phyloP scores from a whole-genome alignment of 2,797 vertebrate species.

The Danionella dracula region DNA sequence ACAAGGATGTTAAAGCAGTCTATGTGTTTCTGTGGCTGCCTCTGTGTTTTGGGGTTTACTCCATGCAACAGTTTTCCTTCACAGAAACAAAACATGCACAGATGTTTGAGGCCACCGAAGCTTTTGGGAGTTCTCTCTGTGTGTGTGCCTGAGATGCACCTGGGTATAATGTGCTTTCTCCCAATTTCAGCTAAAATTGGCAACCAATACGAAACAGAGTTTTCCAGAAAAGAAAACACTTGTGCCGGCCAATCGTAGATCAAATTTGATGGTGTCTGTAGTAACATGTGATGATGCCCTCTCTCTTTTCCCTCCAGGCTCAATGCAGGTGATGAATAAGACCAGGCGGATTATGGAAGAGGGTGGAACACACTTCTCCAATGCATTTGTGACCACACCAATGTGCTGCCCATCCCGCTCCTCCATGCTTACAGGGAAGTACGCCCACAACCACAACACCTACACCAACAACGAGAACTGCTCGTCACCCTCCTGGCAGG shows the following conservation, averaged over 20 bases:
- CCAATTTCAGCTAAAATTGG: too few relatives aligned
- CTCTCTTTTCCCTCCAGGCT: constrained; percentile 31
- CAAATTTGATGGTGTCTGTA: constrained; percentile 16
- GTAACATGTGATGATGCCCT: background rate
- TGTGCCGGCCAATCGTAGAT: constrained; percentile 13
- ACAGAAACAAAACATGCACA: too few relatives aligned
- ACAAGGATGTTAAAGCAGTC: too few relatives aligned
- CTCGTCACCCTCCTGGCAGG: constrained; percentile 92
- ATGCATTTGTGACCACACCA: constrained; percentile 83
- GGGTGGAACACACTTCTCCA: constrained; percentile 80
- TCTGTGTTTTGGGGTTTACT: too few relatives aligned
- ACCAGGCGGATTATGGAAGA: constrained; percentile 53
- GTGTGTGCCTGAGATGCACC: too few relatives aligned
- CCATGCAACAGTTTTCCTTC: too few relatives aligned
- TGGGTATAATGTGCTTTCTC: too few relatives aligned
- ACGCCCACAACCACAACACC: constrained; percentile 96
- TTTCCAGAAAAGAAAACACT: too few relatives aligned
- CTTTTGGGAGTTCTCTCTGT: too few relatives aligned
- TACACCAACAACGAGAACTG: constrained; percentile 99
- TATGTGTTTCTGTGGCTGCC: too few relatives aligned
- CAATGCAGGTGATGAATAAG: constrained; percentile 56
- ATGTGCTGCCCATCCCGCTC: constrained; percentile 81
- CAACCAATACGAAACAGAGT: too few relatives aligned
- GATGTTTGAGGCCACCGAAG: too few relatives aligned
- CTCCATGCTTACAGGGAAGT: constrained; percentile 85